Base-by-base conservation (phyloP, 2,113 vertebrate species). In the Bambusicola thoracicus region DNA sequence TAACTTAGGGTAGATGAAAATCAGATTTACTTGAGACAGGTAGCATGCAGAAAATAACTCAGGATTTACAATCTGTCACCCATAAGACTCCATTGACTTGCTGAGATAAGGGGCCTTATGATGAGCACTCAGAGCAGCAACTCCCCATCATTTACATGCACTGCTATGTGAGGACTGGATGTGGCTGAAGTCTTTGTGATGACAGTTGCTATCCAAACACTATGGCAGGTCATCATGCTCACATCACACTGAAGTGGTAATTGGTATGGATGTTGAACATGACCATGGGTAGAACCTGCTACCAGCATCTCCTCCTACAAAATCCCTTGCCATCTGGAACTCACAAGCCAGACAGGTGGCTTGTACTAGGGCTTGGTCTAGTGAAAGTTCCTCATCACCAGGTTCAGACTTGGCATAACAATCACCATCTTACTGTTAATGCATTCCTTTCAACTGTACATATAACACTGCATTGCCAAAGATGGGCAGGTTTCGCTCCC, bases 1-100 rank as follows among this genome's bases (percentile, higher is more conserved):
- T 84, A 93, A 81, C 67, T 89, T 83, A 55, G 75, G 75, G 87
- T 87, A 93, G 90, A 93, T 58, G 79, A 91, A 94, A 94, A 55
- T 66, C 81, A 92, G 81, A 94, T 92, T 90, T 96, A 91, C 81
- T 83, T 19, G 61, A 59, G 69, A 76, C 74, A 76, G 30, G 65
- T 38, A 67, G 38, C 8, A 38, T 17, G 48, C n/a, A 87, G 88
- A 86, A 92, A 94, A 94, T 90, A 87, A 87, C 48, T 80, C 15
- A 18, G n/a, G 66, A 83, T 92, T 82, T 91, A 87, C 65, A 51
- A 91, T 78, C 44, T 92, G 68, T 78, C 81, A 58, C 75, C 75
- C 0, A 0, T 29, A 13, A 76, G 62, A 29, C 30, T 82, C 84
- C 92, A 58, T 67, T 80, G 78, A 90, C 76, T 74, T 14, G 0